phyloP scores from a whole-genome alignment of 2,888 invertebrate genomes.

The Acanthococcus lagerstroemiae region DNA sequence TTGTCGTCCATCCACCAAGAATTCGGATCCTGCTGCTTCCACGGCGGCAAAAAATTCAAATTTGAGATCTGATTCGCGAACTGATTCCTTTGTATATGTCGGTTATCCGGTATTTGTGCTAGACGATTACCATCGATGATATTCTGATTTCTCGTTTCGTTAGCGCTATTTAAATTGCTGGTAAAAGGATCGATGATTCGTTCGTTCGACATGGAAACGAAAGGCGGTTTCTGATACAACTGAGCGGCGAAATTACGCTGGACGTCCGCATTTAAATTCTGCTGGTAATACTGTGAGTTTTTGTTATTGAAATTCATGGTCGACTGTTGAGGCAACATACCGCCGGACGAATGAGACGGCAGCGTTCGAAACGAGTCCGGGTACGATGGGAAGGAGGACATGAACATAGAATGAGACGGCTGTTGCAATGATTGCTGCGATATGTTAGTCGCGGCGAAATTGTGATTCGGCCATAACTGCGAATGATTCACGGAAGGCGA shows the following conservation, averaged over 20 bases:
- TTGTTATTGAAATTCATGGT: conserved; percentile 27
- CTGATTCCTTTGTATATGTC: conserved; percentile 9
- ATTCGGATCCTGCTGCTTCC: conserved; percentile 21
- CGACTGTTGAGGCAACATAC: conserved; percentile 17
- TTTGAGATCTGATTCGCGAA: conserved; percentile 3
- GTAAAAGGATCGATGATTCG: neutral
- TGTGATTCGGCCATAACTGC: conserved; percentile 5
- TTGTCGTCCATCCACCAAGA: conserved; percentile 24
- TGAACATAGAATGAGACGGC: conserved; percentile 15
- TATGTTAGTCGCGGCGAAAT: neutral
- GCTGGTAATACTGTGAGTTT: conserved; percentile 18
- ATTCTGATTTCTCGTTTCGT: conserved; percentile 7
- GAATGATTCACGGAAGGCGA: conserved; percentile 13
- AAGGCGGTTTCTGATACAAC: conserved; percentile 5
- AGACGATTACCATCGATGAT: conserved; percentile 7
- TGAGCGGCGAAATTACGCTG: conserved; percentile 4
- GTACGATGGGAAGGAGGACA: conserved; percentile 22
- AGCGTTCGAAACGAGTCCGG: conserved; percentile 17
- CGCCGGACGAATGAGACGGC: conserved; percentile 19
- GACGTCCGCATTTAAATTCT: neutral
- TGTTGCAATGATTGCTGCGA: neutral
- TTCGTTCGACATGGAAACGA: conserved; percentile 1
- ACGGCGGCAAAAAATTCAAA: conserved; percentile 14
- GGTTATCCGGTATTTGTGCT: neutral
- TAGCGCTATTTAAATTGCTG: neutral